A percentile compares a stretch with the other conserved stretches of the same genome.
phyloP scores from a whole-genome alignment of 2,888 invertebrate genomes.

The Phorcus lineatus region DNA sequence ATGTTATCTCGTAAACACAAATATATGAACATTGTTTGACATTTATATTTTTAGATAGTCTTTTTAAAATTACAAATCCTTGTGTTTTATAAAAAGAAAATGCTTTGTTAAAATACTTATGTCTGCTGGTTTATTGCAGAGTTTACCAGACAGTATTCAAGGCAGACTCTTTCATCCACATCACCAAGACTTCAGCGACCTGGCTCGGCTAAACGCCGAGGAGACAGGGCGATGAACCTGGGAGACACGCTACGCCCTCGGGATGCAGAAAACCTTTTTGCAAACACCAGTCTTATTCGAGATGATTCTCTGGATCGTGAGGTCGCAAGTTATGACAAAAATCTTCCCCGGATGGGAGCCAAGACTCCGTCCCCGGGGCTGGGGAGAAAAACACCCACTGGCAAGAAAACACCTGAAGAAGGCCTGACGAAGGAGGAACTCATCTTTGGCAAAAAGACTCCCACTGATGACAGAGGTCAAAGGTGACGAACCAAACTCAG shows the following conservation, averaged over 20 bases:
- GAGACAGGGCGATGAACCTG: background rate
- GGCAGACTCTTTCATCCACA: background rate
- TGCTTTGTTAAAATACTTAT: constrained; percentile 18
- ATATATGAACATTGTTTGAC: no score
- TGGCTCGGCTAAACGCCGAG: constrained; percentile 50
- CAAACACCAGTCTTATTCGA: constrained; percentile 16
- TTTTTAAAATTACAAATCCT: no score
- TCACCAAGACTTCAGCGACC: constrained; percentile 45
- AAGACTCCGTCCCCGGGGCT: constrained; percentile 26
- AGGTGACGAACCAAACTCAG: no score
- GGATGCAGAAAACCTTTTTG: constrained; percentile 29
- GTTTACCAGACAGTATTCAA: background rate
- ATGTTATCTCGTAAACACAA: no score
- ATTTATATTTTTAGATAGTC: no score
- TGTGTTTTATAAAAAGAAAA: no score
- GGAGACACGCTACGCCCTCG: constrained; percentile 7
- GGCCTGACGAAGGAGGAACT: constrained; percentile 56
- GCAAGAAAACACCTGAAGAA: constrained; percentile 29
- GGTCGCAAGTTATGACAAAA: constrained; percentile 14
- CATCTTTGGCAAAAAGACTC: constrained; percentile 63
- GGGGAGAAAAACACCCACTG: constrained; percentile 33
- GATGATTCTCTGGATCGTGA: constrained; percentile 26
- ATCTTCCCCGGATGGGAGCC: constrained; percentile 1
- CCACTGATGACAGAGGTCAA: constrained; percentile 40
- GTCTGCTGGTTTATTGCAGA: background rate